Percentiles rank a stretch among this genome's conserved stretches.
phyloP scores from a whole-genome alignment of 2,888 invertebrate species.

The Erannis defoliaria region DNA sequence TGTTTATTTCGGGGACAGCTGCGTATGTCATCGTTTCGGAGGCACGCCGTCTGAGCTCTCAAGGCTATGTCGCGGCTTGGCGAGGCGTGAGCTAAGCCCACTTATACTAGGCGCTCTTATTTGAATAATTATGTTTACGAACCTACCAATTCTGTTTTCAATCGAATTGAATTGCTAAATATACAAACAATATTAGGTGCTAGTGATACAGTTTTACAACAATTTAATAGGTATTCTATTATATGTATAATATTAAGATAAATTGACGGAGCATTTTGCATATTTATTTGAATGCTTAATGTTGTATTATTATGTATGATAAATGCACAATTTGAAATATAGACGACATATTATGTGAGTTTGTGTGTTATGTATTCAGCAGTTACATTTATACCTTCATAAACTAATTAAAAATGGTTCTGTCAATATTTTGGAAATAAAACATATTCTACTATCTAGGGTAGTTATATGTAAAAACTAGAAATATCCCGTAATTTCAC shows the following conservation, averaged over 20 bases:
- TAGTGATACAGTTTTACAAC: conserved; percentile 13
- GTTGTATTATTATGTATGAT: not conserved
- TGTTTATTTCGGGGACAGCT: conserved; percentile 57
- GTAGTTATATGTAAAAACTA: no score
- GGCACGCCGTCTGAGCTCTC: conserved; percentile 69
- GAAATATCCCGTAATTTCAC: no score
- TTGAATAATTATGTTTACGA: conserved; percentile 7
- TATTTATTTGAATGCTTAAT: conserved; percentile 6
- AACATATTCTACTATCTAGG: no score
- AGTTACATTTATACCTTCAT: no score
- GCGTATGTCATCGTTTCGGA: conserved; percentile 57
- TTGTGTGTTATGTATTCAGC: no score
- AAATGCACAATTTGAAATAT: not conserved
- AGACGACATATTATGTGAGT: no score
- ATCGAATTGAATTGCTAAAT: conserved; percentile 21
- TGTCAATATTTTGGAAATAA: no score
- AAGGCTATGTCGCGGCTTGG: conserved; percentile 56
- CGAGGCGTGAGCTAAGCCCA: conserved; percentile 33
- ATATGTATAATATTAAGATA: conserved; percentile 17
- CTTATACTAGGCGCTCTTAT: conserved; percentile 12
- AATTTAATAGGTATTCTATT: conserved; percentile 21
- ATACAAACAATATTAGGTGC: conserved; percentile 3
- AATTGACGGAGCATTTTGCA: not conserved
- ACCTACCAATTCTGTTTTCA: conserved; percentile 1
- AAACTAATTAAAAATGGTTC: no score